phyloP scores from a whole-genome alignment of 2,113 vertebrate species.

The Platichthys flesus region DNA sequence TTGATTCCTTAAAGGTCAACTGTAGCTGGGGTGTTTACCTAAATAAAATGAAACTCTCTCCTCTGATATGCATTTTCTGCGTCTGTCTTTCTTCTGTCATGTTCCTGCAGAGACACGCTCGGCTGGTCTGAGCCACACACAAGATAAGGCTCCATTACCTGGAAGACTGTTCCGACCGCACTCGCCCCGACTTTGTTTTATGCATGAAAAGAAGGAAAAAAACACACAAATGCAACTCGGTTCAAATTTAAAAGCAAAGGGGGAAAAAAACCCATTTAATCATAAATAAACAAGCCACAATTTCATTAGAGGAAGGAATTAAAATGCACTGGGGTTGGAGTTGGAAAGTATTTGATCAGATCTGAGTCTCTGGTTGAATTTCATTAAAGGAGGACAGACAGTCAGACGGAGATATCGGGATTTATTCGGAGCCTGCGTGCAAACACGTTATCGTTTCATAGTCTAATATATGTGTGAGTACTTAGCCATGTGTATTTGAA shows the following conservation, averaged over 20 bases:
- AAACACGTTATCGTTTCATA: constrained; percentile 24
- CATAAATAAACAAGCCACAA: constrained; percentile 20
- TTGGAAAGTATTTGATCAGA: not conserved
- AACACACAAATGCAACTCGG: constrained; percentile 13
- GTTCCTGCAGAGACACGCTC: not conserved
- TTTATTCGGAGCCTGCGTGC: constrained; percentile 11
- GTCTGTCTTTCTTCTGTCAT: constrained; percentile 12
- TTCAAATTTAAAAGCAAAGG: constrained; percentile 24
- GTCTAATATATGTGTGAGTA: constrained; percentile 3
- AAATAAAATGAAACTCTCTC: constrained; percentile 18
- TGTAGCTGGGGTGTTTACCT: not conserved
- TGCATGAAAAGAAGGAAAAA: constrained; percentile 32
- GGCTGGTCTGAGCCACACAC: constrained; percentile 26
- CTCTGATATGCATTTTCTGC: not conserved
- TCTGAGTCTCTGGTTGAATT: not conserved
- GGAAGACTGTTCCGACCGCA: constrained; percentile 2
- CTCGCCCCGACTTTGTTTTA: constrained; percentile 39
- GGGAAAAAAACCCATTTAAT: constrained; percentile 1
- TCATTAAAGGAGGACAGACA: not conserved
- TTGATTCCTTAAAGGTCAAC: not conserved
- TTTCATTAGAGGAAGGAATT: constrained; percentile 30
- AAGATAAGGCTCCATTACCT: constrained; percentile 33
- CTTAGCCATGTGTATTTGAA: not conserved
- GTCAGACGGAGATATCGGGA: not conserved
- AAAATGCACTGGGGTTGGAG: constrained; percentile 5